A percentile compares a stretch with the other conserved stretches of the same genome.
phyloP scores from a whole-genome alignment of 2,113 vertebrate species.

The Anguilla rostrata region DNA sequence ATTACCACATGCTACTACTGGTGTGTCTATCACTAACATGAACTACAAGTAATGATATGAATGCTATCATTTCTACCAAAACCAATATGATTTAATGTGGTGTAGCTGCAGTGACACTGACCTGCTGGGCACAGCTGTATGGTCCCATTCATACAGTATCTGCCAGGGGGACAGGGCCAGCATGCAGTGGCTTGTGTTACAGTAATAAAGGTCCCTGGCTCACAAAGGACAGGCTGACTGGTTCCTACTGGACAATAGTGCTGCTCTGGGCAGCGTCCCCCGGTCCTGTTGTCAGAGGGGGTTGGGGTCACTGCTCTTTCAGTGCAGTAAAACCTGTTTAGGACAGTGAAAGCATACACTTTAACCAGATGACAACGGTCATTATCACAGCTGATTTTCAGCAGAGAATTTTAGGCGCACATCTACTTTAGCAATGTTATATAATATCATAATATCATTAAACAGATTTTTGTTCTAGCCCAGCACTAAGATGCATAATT shows the following conservation, averaged over 20 bases:
- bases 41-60: not conserved
- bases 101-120: constrained; percentile 52
- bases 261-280: constrained; percentile 68
- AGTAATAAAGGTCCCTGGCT: constrained; percentile 72
- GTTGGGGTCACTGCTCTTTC: constrained; percentile 57
- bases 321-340: constrained; percentile 66
- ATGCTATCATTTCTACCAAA: not conserved
- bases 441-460: no score
- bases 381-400: not conserved
- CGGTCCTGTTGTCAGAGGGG: constrained; percentile 64
- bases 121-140: constrained; percentile 78
- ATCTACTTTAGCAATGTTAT: not conserved
- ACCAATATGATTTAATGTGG: not conserved
- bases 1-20: not conserved
- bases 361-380: not conserved
- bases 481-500: no score
- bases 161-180: constrained; percentile 74
- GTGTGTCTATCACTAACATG: not conserved
- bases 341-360: not conserved
- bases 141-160: constrained; percentile 73
- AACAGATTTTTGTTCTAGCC: no score
- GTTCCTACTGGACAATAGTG: constrained; percentile 77
- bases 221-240: constrained; percentile 61
- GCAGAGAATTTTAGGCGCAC: not conserved
- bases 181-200: constrained; percentile 67